Base-by-base conservation (phyloP, 1,140 invertebrate species). In the Bicyclus anynana region DNA sequence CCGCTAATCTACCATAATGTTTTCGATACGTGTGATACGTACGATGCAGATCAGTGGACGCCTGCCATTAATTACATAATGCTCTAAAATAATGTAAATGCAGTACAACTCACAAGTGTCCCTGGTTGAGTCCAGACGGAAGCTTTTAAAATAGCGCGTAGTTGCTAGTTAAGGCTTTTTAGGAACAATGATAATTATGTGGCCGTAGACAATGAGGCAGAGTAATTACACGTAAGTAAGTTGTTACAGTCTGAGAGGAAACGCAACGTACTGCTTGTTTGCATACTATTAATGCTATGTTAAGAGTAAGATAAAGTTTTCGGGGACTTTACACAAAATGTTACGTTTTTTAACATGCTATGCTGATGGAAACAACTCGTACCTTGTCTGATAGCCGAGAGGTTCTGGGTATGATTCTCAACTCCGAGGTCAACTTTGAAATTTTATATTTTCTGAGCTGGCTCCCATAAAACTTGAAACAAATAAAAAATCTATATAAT, bases 141-240 rank as follows among this genome's bases (percentile, higher is more conserved):
- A 18, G 17, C 7, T 18, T 18, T 33, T 27, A 17, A 37, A 35
- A 50, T 21, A 50, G 48, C 0, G 18, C 6, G 20, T 10, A 55
- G 21, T 48, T 55, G 42, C 20, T 48, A 48, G 44, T 20, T 29
- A 26, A 20, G 46, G 27, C 20, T 49, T 49, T 49, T 56, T 49
- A 51, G 40, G 48, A 58, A 51, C 55, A 51, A 38, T 40, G 51
- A 53, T 53, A 48, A 53, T 40, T 48, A 52, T 27, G 40, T 13
- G 42, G 42, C 17, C 16, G 50, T 48, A 53, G 50, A 59, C 57
- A 59, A 59, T 59, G 13, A 53, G 44, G 37, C 37, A 48, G 57
- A 53, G 51, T 48, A 53, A 53, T 53, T 53, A 59, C 17, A 23
- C 42, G 40, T 53, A 53, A 59, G 57, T 59, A 53, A 59, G 57